Evolutionary conservation across 2,888 invertebrate species (phyloP), one percentile per base, ranked within the genome.

Genomic region (Corbicula japonica): DNA sequence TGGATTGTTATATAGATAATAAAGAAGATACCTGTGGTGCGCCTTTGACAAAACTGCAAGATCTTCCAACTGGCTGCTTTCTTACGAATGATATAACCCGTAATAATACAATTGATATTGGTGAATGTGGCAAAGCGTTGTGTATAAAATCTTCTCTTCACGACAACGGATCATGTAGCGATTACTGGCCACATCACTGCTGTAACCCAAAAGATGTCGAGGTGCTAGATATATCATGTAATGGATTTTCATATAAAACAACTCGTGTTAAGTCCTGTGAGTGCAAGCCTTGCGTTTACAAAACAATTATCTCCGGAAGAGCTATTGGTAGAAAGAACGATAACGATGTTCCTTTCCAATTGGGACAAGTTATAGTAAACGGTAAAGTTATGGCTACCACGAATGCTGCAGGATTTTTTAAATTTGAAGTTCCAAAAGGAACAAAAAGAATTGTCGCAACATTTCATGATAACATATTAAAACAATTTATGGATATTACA

Each of bases 321-420:
- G 76, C 68, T 1, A 68, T 38, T 38, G 79, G 75, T 23, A 44
- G 50, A 10, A 54, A 65, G 6, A 54, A 65, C 12, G 68, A 69
- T 6, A 26, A 41, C 6, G 54, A 68, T 30, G 50, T 76, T 15
- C 80, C 80, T 18, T 52, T 80, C n/a, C 52, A 66, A 44, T 68
- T 72, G 0, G 80, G 76, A 6, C 44, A 46, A 2, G 21, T 80
- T 10, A 26, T 50, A 0, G 28, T 66, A 0, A 63, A 73, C 46
- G 76, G 76, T 0, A 52, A 68, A 21, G n/a, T 38, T 26, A 41
- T 68, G 0, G 56, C 71, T 2, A 34, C 41, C 23, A 68, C 80
- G 12, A 76, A 66, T 21, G 72, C 68, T 69, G 44, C 56, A 0
- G 80, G 80, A 30, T 69, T 28, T 38, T 80, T 80, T 35, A 28